Conservation (phyloP, 2,888 invertebrate species). For the Lasioglossum pauxillum region DNA sequence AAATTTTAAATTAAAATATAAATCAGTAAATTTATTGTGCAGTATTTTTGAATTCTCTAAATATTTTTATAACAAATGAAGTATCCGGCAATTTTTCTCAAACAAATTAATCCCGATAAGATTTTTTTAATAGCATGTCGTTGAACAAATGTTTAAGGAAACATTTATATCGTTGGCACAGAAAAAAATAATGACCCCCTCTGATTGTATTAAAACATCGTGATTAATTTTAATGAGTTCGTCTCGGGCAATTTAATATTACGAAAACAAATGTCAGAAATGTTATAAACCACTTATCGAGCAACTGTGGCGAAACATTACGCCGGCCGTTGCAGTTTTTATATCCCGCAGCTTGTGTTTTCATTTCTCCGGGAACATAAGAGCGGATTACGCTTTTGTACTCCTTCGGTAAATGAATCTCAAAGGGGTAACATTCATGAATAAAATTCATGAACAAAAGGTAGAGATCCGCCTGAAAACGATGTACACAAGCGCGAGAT, state of each 20-base stretch:
- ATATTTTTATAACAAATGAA: not conserved
- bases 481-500: not conserved
- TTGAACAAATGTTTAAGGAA: not conserved
- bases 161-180: not conserved
- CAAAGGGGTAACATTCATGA: conserved; percentile 15
- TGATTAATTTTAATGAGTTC: not conserved
- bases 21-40: no score
- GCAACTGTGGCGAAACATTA: not conserved
- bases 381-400: conserved; percentile 13
- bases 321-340: not conserved
- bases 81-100: not conserved
- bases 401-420: conserved; percentile 10
- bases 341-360: not conserved
- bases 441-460: conserved; percentile 1
- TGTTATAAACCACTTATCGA: not conserved
- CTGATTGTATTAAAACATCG: no score
- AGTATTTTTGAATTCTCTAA: no score
- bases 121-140: not conserved
- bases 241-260: not conserved
- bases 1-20: no score
- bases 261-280: not conserved
- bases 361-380: conserved; percentile 4
- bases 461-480: not conserved
- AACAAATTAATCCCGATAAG: not conserved
- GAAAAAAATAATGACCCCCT: not conserved